Conservation (phyloP, 2,113 vertebrate species). For the Upupa epops region DNA sequence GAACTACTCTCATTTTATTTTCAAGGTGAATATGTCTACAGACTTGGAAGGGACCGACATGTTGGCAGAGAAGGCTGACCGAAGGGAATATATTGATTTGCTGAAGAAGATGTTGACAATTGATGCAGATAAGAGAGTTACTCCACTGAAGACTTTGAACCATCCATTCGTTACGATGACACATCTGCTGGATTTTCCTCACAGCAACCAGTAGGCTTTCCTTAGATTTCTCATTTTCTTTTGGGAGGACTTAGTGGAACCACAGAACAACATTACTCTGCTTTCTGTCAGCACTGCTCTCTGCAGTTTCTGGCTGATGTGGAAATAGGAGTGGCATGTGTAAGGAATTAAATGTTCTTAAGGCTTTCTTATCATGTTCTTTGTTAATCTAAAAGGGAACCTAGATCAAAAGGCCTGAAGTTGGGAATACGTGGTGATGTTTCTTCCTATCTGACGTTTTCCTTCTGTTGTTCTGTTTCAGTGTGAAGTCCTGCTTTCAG, state of each 20-base stretch:
- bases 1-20: constrained; percentile 7
- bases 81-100: constrained; percentile 96
- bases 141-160: constrained; percentile 95
- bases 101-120: constrained; percentile 99
- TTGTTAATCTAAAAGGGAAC: neutral
- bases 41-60: constrained; percentile 95
- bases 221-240: neutral
- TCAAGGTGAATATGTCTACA: constrained; percentile 96
- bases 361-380: neutral
- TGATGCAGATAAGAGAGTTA: constrained; percentile 96
- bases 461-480: constrained; percentile 59
- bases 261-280: neutral
- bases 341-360: neutral
- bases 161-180: constrained; percentile 97
- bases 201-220: constrained; percentile 94
- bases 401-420: neutral
- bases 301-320: neutral
- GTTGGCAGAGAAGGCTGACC: constrained; percentile 96
- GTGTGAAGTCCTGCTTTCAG: constrained; percentile 98
- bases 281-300: neutral
- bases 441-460: neutral
- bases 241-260: neutral
- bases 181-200: constrained; percentile 96
- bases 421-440: neutral
- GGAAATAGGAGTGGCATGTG: neutral